A percentile compares a stretch with the other conserved stretches of the same genome.
These are phyloP conservation scores for Episyrphus balteatus DNA, from an alignment of 1,140 invertebrate genomes.

Conservation along the genomic window DNA sequence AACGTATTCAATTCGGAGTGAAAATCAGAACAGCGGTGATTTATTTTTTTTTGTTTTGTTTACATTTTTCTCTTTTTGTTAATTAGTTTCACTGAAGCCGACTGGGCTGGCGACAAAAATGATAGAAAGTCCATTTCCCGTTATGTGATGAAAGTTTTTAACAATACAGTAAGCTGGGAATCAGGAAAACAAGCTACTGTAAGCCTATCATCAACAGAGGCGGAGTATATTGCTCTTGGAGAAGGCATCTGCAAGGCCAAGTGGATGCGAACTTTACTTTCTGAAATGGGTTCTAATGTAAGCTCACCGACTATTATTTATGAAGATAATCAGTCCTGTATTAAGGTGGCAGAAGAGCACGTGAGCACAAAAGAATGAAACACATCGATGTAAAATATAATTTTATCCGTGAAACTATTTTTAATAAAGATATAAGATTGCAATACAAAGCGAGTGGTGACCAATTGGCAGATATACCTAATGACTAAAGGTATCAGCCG, in stretches of 20 bases:
- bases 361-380: conserved; percentile 16
- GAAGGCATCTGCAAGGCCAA: conserved; percentile 7
- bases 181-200: conserved; percentile 26
- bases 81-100: conserved; percentile 33
- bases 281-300: conserved; percentile 9
- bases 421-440: not conserved
- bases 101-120: conserved; percentile 25
- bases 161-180: conserved; percentile 17
- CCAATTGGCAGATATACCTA: conserved; percentile 8
- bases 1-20: too few relatives aligned
- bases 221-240: conserved; percentile 28
- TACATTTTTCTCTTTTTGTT: too few relatives aligned
- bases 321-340: conserved; percentile 24
- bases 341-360: conserved; percentile 29
- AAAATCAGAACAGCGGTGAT: too few relatives aligned
- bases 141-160: conserved; percentile 19
- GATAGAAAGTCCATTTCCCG: conserved; percentile 25
- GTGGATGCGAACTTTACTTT: conserved; percentile 19
- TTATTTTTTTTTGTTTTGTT: too few relatives aligned
- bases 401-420: conserved; percentile 11
- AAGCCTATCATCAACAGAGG: conserved; percentile 31
- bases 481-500: conserved; percentile 4
- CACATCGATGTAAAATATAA: conserved; percentile 19
- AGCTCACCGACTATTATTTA: conserved; percentile 4
- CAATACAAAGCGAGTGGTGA: conserved; percentile 4